These are phyloP conservation scores for Nipponacmea schrenckii DNA, from an alignment of 2,888 invertebrate species.

Conservation along the genomic window DNA sequence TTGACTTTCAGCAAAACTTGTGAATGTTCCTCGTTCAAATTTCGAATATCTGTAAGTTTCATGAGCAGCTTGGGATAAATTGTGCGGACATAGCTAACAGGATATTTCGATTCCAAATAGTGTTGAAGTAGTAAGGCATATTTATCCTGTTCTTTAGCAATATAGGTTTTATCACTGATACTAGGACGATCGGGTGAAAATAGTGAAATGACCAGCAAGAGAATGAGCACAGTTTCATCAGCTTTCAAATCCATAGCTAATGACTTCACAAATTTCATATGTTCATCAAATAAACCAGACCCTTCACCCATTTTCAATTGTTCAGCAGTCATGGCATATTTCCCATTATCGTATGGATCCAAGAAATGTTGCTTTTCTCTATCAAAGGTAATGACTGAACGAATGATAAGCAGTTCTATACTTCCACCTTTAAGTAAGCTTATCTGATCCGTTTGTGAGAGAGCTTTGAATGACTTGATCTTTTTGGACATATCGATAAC, in stretches of 20 bases:
- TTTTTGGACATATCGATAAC: constrained; percentile 75
- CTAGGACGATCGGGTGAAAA: constrained; percentile 87
- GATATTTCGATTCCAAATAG: constrained; percentile 64
- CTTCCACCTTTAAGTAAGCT: constrained; percentile 92
- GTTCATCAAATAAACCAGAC: constrained; percentile 65
- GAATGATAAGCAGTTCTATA: constrained; percentile 94
- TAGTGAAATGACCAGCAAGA: constrained; percentile 90
- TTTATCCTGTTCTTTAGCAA: constrained; percentile 65
- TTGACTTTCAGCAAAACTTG: constrained; percentile 93
- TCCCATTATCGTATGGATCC: constrained; percentile 67
- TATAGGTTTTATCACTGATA: constrained; percentile 70
- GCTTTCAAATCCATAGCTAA: constrained; percentile 84
- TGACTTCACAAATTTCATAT: constrained; percentile 67
- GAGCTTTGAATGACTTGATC: constrained; percentile 83
- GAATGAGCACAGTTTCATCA: constrained; percentile 91
- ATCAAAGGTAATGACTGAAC: constrained; percentile 93
- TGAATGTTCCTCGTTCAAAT: constrained; percentile 90
- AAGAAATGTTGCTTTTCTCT: constrained; percentile 90
- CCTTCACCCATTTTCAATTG: constrained; percentile 83
- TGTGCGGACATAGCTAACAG: constrained; percentile 52
- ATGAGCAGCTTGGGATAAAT: constrained; percentile 76
- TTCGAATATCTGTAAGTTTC: constrained; percentile 90
- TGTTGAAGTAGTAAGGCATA: constrained; percentile 64
- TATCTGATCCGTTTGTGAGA: constrained; percentile 95
- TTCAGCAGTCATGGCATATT: constrained; percentile 84